phyloP scores from a whole-genome alignment of 2,113 vertebrate species.

The Rhinolophus ferrumequinum region DNA sequence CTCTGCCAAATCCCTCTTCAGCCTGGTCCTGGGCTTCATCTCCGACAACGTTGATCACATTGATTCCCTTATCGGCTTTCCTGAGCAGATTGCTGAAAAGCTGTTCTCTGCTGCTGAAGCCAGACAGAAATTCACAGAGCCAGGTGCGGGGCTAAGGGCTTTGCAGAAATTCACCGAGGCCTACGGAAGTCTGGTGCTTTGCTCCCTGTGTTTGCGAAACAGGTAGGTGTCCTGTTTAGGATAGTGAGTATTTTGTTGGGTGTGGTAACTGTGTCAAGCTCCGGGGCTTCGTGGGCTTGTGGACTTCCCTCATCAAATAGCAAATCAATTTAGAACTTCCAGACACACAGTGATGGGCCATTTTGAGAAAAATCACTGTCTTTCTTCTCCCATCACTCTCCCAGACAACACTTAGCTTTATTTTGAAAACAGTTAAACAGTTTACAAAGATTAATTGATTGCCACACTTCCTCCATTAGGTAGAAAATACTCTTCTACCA shows the following conservation, averaged over 20 bases:
- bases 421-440: constrained; percentile 21
- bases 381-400: not conserved
- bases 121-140: constrained; percentile 92
- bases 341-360: not conserved
- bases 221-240: constrained; percentile 85
- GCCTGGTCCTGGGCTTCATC: constrained; percentile 92
- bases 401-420: not conserved
- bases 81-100: constrained; percentile 95
- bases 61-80: constrained; percentile 96
- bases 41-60: constrained; percentile 95
- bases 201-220: constrained; percentile 92
- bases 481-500: constrained; percentile 49
- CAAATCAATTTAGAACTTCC: not conserved
- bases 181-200: constrained; percentile 93
- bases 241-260: not conserved
- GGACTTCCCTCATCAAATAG: not conserved
- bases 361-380: constrained; percentile 14
- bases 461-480: not conserved
- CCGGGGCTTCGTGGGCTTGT: not conserved
- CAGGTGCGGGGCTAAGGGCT: constrained; percentile 89
- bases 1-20: constrained; percentile 94
- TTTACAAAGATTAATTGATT: not conserved
- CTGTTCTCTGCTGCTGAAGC: constrained; percentile 94
- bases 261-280: not conserved
- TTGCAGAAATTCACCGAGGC: constrained; percentile 94